Evolutionary conservation across 2,113 vertebrate genomes (phyloP).

Genomic region (Onychostoma macrolepis): DNA sequence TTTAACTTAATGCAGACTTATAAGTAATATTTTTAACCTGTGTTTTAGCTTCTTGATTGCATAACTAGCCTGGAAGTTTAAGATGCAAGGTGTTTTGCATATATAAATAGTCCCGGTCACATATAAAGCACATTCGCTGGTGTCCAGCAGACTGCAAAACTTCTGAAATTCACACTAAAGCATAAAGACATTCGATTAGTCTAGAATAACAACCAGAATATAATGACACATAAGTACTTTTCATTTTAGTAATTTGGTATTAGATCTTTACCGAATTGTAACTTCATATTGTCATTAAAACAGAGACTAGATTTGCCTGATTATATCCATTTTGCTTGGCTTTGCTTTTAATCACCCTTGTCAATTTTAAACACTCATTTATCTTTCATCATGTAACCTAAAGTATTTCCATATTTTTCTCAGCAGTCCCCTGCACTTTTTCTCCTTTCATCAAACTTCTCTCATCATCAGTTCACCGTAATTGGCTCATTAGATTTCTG

Average conservation of each 20-base stretch:
- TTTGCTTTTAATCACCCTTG: conserved; percentile 7
- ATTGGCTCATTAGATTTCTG: conserved; percentile 78
- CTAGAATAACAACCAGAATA: neutral
- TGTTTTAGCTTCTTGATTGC: neutral
- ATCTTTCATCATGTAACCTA: conserved; percentile 20
- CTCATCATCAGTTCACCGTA: conserved; percentile 76
- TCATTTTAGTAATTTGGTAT: conserved; percentile 1
- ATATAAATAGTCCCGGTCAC: neutral
- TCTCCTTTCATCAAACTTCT: conserved; percentile 53
- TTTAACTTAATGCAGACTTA: neutral
- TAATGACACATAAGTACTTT: neutral
- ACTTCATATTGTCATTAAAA: conserved; percentile 9
- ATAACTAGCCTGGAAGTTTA: neutral
- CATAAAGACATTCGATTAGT: neutral
- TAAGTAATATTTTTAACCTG: neutral
- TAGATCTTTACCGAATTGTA: neutral
- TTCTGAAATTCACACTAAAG: neutral
- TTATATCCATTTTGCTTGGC: conserved; percentile 5
- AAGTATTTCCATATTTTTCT: neutral
- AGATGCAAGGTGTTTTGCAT: neutral
- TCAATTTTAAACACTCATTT: conserved; percentile 17
- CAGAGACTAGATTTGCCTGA: conserved; percentile 10
- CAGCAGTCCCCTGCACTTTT: conserved; percentile 17
- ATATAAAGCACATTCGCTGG: neutral
- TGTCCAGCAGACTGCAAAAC: neutral